Conservation (phyloP, 2,888 invertebrate species). For the Drosophila siamana region DNA sequence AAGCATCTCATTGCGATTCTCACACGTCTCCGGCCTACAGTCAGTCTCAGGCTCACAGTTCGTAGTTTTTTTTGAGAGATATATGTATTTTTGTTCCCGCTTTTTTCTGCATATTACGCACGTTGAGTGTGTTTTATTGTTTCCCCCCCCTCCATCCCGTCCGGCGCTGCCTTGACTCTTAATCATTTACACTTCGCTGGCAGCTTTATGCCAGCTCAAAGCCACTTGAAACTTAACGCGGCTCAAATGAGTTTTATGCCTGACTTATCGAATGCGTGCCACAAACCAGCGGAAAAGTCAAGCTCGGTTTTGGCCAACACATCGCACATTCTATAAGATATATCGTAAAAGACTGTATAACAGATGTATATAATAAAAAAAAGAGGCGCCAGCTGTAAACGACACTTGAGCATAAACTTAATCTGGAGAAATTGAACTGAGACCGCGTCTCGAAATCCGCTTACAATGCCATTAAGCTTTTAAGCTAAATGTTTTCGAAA, state of each 20-base stretch:
- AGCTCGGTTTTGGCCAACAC: background rate
- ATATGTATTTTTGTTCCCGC: background rate
- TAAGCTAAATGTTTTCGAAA: too few relatives aligned
- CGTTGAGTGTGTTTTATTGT: slow-evolving; percentile 59
- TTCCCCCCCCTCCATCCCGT: slow-evolving; percentile 7
- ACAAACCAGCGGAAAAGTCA: background rate
- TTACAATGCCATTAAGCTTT: too few relatives aligned
- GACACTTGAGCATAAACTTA: slow-evolving; percentile 6
- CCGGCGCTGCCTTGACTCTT: slow-evolving; percentile 30
- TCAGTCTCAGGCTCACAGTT: background rate
- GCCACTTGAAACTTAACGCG: slow-evolving; percentile 62
- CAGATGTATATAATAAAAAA: background rate
- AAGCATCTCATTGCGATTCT: slow-evolving; percentile 45
- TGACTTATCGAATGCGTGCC: slow-evolving; percentile 35
- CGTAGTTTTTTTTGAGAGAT: slow-evolving; percentile 21
- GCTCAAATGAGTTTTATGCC: slow-evolving; percentile 64
- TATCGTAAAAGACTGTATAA: background rate
- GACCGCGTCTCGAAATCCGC: too few relatives aligned
- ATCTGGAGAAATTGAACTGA: background rate
- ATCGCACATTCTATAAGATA: background rate
- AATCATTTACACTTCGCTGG: slow-evolving; percentile 71
- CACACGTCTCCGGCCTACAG: slow-evolving; percentile 24
- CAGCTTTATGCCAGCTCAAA: slow-evolving; percentile 29
- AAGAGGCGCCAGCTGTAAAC: slow-evolving; percentile 5
- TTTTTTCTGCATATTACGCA: slow-evolving; percentile 27